phyloP scores from a whole-genome alignment of 23 tunicate species.

The Trididemnum nubilum region DNA sequence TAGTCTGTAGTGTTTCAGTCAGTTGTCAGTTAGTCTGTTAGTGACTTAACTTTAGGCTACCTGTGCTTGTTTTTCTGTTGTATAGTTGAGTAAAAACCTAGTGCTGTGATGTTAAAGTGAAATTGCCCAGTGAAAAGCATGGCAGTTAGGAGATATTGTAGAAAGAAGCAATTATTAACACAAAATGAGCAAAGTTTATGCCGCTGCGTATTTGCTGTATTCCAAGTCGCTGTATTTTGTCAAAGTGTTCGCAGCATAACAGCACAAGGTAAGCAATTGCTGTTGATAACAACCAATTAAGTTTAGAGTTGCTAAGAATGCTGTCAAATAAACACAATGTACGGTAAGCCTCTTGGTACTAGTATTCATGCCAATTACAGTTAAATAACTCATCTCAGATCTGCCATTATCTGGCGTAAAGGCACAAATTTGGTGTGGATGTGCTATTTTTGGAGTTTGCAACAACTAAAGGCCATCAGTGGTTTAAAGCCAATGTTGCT shows the following conservation, averaged over 20 bases:
- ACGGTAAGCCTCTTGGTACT: too few relatives aligned
- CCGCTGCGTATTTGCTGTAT: constrained; percentile 71
- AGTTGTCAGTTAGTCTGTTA: not conserved
- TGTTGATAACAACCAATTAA: too few relatives aligned
- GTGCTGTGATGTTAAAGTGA: not conserved
- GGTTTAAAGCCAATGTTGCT: too few relatives aligned
- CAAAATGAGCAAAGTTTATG: constrained; percentile 58
- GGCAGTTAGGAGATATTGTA: constrained; percentile 31
- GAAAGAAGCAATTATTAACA: constrained; percentile 45
- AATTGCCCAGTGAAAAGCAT: constrained; percentile 37
- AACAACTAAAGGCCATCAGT: too few relatives aligned
- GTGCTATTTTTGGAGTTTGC: too few relatives aligned
- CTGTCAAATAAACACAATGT: too few relatives aligned
- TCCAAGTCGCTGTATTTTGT: constrained; percentile 72
- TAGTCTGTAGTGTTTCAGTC: not conserved
- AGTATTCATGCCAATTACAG: too few relatives aligned
- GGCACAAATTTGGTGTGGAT: too few relatives aligned
- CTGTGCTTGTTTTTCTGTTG: not conserved
- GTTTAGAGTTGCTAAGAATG: too few relatives aligned
- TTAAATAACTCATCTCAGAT: too few relatives aligned
- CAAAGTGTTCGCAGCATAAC: constrained; percentile 76
- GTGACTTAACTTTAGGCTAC: not conserved
- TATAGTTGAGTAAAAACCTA: not conserved
- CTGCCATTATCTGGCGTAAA: too few relatives aligned
- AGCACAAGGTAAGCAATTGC: constrained; percentile 80